Evolutionary conservation across 2,797 vertebrate genomes (phyloP).

Genomic region (Lepus townsendii): DNA sequence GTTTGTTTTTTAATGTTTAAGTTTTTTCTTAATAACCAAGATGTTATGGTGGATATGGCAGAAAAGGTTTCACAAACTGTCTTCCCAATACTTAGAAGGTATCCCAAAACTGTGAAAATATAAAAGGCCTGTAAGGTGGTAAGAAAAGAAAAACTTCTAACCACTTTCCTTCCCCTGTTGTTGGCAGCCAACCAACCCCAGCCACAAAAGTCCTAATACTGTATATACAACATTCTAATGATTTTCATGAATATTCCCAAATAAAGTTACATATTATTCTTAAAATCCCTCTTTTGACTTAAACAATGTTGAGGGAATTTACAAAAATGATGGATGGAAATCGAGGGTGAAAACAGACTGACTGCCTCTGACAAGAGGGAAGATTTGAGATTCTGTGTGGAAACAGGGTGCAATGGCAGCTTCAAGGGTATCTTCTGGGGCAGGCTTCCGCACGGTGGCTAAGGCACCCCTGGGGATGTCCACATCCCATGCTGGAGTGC

Average conservation of each 20-base stretch:
- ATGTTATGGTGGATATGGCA: not conserved
- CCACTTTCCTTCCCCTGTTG: too few relatives aligned
- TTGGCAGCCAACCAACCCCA: not conserved
- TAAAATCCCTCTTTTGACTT: not conserved
- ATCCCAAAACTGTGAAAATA: not conserved
- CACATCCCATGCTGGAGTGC: too few relatives aligned
- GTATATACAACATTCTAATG: not conserved
- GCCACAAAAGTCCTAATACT: not conserved
- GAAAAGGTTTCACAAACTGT: not conserved
- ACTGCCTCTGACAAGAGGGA: constrained; percentile 26
- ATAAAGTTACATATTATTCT: not conserved
- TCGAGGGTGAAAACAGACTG: not conserved
- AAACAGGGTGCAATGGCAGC: not conserved
- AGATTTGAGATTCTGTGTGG: not conserved
- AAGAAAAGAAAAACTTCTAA: not conserved
- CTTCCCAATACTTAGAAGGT: not conserved
- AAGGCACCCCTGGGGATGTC: too few relatives aligned
- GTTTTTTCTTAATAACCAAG: not conserved
- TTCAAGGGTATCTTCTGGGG: not conserved
- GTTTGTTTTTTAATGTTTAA: not conserved
- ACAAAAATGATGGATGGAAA: not conserved
- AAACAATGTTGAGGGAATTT: not conserved
- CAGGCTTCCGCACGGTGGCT: too few relatives aligned
- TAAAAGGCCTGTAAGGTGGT: not conserved
- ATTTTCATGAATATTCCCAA: not conserved